Percentiles rank a stretch among this genome's conserved stretches.
Conservation (phyloP, 2,113 vertebrate species). For the Odontesthes bonariensis region DNA sequence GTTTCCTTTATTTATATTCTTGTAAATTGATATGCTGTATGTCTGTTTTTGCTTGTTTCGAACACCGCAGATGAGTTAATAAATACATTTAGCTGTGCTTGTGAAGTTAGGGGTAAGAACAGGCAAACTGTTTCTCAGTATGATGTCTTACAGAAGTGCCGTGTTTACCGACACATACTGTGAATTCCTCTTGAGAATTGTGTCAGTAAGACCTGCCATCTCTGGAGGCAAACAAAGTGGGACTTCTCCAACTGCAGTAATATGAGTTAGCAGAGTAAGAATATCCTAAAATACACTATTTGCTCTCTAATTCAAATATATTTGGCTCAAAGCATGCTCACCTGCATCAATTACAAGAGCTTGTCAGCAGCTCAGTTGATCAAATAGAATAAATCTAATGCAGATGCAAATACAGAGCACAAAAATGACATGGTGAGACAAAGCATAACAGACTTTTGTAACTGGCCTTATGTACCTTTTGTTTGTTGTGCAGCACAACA, state of each 20-base stretch:
- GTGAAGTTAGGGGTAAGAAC: conserved; percentile 19
- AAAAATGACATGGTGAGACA: conserved; percentile 40
- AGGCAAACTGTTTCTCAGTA: conserved; percentile 44
- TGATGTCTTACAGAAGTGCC: conserved; percentile 29
- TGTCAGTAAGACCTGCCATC: conserved; percentile 54
- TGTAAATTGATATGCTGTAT: background rate
- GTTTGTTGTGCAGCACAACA: conserved; percentile 72
- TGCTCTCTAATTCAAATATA: conserved; percentile 28
- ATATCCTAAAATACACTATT: conserved; percentile 10
- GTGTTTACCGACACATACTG: conserved; percentile 60
- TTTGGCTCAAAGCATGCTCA: background rate
- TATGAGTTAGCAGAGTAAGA: conserved; percentile 40
- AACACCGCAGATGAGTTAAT: conserved; percentile 3
- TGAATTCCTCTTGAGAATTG: conserved; percentile 47
- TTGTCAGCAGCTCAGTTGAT: conserved; percentile 47
- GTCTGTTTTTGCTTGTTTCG: background rate
- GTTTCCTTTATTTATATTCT: background rate
- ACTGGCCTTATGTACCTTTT: conserved; percentile 59
- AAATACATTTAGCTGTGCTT: conserved; percentile 13
- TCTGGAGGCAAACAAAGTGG: conserved; percentile 48
- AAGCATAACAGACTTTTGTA: conserved; percentile 39
- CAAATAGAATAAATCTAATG: conserved; percentile 39
- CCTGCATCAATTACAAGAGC: conserved; percentile 37
- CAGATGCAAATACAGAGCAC: conserved; percentile 24
- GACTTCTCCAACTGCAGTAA: conserved; percentile 44